A percentile compares a stretch with the other conserved stretches of the same genome.
Conservation (phyloP, 35 echinoderm and acorn worm genomes). For the Stichopus chloronotus region DNA sequence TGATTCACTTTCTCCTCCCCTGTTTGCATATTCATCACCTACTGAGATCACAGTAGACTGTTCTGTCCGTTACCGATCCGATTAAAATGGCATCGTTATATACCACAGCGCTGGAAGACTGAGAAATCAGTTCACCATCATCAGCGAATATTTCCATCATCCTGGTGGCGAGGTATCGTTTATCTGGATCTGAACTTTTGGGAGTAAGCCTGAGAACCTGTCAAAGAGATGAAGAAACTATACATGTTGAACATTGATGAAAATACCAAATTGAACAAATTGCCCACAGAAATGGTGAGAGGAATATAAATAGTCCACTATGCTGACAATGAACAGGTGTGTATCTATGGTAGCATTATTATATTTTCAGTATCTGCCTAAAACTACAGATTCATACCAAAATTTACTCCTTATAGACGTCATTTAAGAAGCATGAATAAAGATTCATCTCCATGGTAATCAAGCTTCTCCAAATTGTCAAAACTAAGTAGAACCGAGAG, state of each 20-base stretch:
- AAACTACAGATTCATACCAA: too few species aligned
- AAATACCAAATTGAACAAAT: background rate
- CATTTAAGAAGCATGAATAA: too few species aligned
- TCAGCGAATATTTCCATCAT: constrained; percentile 39
- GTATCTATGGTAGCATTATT: too few species aligned
- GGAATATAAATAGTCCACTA: background rate
- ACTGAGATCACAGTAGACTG: constrained; percentile 32
- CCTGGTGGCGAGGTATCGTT: background rate
- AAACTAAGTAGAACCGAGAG: too few species aligned
- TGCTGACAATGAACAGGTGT: background rate
- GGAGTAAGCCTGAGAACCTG: constrained; percentile 10
- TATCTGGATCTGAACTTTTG: background rate
- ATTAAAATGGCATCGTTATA: constrained; percentile 15
- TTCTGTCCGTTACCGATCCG: constrained; percentile 30
- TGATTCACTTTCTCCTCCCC: too few species aligned
- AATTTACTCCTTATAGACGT: too few species aligned
- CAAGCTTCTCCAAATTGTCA: too few species aligned
- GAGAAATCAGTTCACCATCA: constrained; percentile 46
- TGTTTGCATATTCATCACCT: background rate
- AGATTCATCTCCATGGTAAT: too few species aligned
- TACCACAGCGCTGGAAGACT: constrained; percentile 24
- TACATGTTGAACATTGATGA: background rate
- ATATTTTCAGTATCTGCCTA: too few species aligned
- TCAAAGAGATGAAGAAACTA: background rate
- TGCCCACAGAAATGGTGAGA: background rate